phyloP scores from a whole-genome alignment of 1,140 invertebrate genomes.

The Listronotus oregonensis region DNA sequence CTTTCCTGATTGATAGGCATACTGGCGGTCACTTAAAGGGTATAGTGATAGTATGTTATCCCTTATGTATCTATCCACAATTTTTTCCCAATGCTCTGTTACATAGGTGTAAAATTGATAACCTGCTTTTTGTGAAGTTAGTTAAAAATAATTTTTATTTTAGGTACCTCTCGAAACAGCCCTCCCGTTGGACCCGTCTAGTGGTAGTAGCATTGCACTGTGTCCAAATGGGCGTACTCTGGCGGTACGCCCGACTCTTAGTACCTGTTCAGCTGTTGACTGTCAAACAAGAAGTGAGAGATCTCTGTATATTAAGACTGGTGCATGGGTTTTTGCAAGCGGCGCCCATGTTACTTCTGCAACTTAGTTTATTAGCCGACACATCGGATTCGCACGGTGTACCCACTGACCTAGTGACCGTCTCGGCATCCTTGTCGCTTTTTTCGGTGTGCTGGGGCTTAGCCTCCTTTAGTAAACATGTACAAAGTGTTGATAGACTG shows the following conservation, averaged over 20 bases:
- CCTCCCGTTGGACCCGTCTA: constrained; percentile 50
- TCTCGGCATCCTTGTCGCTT: constrained; percentile 80
- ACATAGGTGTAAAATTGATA: too few species aligned
- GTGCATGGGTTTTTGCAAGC: constrained; percentile 88
- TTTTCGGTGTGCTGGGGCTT: constrained; percentile 89
- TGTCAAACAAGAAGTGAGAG: constrained; percentile 81
- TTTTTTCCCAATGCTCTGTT: too few species aligned
- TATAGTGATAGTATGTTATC: too few species aligned
- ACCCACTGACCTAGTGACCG: constrained; percentile 76
- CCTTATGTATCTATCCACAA: too few species aligned
- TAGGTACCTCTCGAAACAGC: constrained; percentile 53
- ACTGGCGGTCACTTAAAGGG: too few species aligned
- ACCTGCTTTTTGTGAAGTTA: too few species aligned
- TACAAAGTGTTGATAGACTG: constrained; percentile 80
- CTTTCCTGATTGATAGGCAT: too few species aligned
- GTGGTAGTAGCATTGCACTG: constrained; percentile 72
- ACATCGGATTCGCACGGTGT: constrained; percentile 58
- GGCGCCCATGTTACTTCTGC: constrained; percentile 83
- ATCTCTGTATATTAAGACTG: constrained; percentile 75
- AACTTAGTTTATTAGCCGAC: constrained; percentile 75
- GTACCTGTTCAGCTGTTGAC: constrained; percentile 82
- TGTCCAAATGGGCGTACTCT: constrained; percentile 81
- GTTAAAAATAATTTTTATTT: too few species aligned
- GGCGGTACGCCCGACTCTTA: constrained; percentile 87
- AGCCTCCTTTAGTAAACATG: constrained; percentile 88